Evolutionary conservation across 2,888 invertebrate genomes (phyloP).

Genomic region (Neria commutata): DNA sequence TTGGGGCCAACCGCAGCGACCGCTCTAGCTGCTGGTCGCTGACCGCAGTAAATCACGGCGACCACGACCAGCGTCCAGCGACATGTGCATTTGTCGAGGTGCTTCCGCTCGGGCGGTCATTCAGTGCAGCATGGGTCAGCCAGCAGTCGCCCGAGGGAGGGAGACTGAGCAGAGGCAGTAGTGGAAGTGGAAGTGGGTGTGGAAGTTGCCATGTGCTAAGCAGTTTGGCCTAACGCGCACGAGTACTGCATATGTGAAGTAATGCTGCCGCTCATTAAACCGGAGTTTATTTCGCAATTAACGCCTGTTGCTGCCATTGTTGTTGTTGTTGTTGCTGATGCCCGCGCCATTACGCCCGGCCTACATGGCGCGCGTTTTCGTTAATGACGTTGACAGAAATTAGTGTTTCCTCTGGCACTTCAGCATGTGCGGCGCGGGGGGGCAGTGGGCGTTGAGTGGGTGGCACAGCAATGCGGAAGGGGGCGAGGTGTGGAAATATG

Average conservation of each 20-base stretch:
- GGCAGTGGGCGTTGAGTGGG: conserved; percentile 1
- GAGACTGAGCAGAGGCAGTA: background rate
- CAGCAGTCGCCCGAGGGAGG: background rate
- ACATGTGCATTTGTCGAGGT: conserved; percentile 35
- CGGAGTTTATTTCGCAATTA: conserved; percentile 62
- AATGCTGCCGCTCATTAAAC: conserved; percentile 40
- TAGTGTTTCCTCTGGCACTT: conserved; percentile 22
- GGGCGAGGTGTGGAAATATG: conserved; percentile 33
- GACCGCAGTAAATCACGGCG: conserved; percentile 59
- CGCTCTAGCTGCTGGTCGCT: conserved; percentile 34
- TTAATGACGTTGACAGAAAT: conserved; percentile 54
- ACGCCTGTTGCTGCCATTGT: conserved; percentile 53
- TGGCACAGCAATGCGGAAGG: background rate
- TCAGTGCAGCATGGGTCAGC: background rate
- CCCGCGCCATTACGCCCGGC: conserved; percentile 20
- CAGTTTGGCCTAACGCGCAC: conserved; percentile 5
- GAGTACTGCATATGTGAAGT: conserved; percentile 40
- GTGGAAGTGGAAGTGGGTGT: background rate
- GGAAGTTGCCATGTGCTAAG: background rate
- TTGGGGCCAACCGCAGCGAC: conserved; percentile 48
- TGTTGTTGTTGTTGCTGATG: background rate
- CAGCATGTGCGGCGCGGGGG: background rate
- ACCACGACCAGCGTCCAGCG: conserved; percentile 42
- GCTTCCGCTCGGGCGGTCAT: background rate
- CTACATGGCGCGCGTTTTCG: conserved; percentile 42